phyloP scores from a whole-genome alignment of 2,888 invertebrate species.

The Drosophila neutralis region DNA sequence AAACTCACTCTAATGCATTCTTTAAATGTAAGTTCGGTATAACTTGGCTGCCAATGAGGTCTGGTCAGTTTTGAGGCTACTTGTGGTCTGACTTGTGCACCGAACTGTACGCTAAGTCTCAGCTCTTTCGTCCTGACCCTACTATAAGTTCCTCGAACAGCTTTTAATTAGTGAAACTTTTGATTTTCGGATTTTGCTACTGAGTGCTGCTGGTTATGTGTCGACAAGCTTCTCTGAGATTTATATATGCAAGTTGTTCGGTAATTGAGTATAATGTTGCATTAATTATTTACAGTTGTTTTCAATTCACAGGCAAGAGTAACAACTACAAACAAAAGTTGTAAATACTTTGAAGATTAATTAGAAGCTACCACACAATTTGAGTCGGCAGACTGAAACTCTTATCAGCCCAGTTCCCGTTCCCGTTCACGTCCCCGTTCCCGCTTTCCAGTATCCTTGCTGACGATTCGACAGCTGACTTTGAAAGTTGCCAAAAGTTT shows the following conservation, averaged over 20 bases:
- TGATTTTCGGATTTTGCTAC: conserved; percentile 49
- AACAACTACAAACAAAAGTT: conserved; percentile 70
- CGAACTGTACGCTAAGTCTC: not conserved
- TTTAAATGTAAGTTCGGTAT: too few relatives aligned
- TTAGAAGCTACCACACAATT: conserved; percentile 55
- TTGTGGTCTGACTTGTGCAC: conserved; percentile 32
- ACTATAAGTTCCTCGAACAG: conserved; percentile 51
- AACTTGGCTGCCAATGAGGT: conserved; percentile 2
- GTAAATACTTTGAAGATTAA: conserved; percentile 76
- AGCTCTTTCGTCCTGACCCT: conserved; percentile 3
- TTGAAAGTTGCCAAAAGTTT: conserved; percentile 48
- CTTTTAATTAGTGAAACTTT: conserved; percentile 66
- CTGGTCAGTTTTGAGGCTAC: conserved; percentile 24
- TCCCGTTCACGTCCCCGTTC: too few relatives aligned
- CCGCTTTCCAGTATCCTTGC: not conserved
- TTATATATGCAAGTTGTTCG: conserved; percentile 67
- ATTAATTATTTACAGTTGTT: conserved; percentile 80
- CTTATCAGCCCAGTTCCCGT: not conserved
- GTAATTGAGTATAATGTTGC: conserved; percentile 76
- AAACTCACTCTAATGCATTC: conserved; percentile 15
- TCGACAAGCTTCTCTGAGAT: conserved; percentile 44
- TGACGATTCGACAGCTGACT: conserved; percentile 49
- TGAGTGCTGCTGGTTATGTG: conserved; percentile 23
- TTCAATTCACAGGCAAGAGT: conserved; percentile 52
- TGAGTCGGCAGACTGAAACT: conserved; percentile 22